Evolutionary conservation across 2,797 vertebrate species (phyloP).

Genomic region (Tokudaia muenninki): DNA sequence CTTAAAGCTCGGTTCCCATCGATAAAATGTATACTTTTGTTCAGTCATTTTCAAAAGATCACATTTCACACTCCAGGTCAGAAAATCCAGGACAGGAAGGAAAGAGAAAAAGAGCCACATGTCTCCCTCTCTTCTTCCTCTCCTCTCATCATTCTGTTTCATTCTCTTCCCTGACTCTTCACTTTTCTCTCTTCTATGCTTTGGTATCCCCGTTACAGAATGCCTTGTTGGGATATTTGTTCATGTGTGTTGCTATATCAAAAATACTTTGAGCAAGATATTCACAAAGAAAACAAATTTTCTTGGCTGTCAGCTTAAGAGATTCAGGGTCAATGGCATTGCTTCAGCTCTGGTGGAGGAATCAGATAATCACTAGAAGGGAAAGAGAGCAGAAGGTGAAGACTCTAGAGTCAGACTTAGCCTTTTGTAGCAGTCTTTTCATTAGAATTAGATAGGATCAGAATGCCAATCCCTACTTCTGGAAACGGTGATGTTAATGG

Average conservation of each 20-base stretch:
- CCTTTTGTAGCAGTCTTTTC: background rate
- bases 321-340: background rate
- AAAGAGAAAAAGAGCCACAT: background rate
- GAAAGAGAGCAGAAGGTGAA: background rate
- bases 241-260: background rate
- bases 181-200: background rate
- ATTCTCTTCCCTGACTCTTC: background rate
- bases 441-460: background rate
- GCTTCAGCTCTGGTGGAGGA: background rate
- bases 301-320: background rate
- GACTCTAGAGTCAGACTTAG: background rate
- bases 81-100: slow-evolving; percentile 21
- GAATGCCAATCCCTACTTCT: fast-evolving
- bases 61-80: slow-evolving; percentile 45
- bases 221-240: background rate
- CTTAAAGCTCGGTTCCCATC: background rate
- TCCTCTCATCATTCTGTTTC: background rate
- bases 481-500: background rate
- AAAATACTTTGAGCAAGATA: background rate
- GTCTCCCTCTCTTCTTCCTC: background rate
- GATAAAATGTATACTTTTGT: background rate
- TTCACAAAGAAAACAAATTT: background rate
- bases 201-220: background rate
- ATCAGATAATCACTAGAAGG: background rate
- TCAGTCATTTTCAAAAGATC: background rate